Evolutionary conservation across 2,113 vertebrate species (phyloP), one percentile per base, ranked within the genome.

Genomic region (Phaethon lepturus): DNA sequence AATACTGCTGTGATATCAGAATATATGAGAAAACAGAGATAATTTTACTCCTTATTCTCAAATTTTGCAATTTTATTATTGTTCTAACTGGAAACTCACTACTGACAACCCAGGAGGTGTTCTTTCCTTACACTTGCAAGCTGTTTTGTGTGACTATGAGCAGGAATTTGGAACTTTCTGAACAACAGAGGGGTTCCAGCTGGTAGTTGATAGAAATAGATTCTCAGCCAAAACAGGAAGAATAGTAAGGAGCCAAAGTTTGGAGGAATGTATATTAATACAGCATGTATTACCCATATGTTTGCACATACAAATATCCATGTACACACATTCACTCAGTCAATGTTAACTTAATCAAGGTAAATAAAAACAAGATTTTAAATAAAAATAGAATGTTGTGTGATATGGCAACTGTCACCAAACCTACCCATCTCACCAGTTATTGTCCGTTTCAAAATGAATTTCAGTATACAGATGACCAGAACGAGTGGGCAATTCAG

Each of bases 161-260:
- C 20, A 64, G 35, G 58, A 90, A 67, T 82, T 90, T 93, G 75
- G 67, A 95, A 82, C 56, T 82, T 87, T 95, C 47, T 90, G 69
- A 90, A 50, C 11, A 96, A 83, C 85, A 95, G 75, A 91, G 76
- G 53, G 52, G 18, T 92, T 89, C 42, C 88, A 95, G 69, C 60
- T 93, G 86, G 68, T 88, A 85, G 35, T 7, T 80, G 56, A 85
- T 49, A 73, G 74, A 93, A 88, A 85, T 8, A 60, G 12, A 73
- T 78, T 77, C 59, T 82, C 66, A 73, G 71, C 68, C 81, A 88
- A 90, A 96, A 79, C 20, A 95, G 77, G 81, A 94, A 89, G 69
- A 74, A 62, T 15, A 89, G 33, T 76, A 79, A 95, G 55, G 94
- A 90, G 50, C 44, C 80, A 75, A 76, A 80, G 42, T 79, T 82